Percentiles rank a stretch among this genome's conserved stretches.
phyloP scores from a whole-genome alignment of 2,888 invertebrate species.

The Mycalesis mineus region DNA sequence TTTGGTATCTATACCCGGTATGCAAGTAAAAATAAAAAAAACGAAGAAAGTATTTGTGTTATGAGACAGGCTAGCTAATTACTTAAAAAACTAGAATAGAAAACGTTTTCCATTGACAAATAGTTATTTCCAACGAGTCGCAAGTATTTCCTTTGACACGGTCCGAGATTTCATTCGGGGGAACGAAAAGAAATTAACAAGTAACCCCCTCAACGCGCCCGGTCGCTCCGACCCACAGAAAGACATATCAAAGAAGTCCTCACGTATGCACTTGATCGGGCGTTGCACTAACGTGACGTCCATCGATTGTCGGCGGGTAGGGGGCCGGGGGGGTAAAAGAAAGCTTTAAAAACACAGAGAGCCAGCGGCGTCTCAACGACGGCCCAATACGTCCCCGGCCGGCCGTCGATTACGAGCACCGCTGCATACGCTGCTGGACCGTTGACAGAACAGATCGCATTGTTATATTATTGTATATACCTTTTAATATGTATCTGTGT shows the following conservation, averaged over 20 bases:
- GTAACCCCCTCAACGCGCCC: neutral
- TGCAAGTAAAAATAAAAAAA: neutral
- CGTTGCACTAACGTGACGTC: slow-evolving; percentile 68
- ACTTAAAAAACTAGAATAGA: too few relatives aligned
- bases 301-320: slow-evolving; percentile 61
- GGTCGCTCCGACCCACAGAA: slow-evolving; percentile 12
- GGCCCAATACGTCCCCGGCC: slow-evolving; percentile 73
- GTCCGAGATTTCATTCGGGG: slow-evolving; percentile 4
- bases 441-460: slow-evolving; percentile 37
- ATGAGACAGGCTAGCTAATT: too few relatives aligned
- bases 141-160: neutral
- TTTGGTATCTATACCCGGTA: too few relatives aligned
- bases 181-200: slow-evolving; percentile 19
- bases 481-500: neutral
- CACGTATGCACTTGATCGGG: slow-evolving; percentile 73
- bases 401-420: slow-evolving; percentile 69
- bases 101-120: too few relatives aligned
- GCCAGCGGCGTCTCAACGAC: slow-evolving; percentile 69
- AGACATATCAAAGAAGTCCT: slow-evolving; percentile 66
- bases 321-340: slow-evolving; percentile 40
- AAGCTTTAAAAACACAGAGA: slow-evolving; percentile 52
- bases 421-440: slow-evolving; percentile 53
- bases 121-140: too few relatives aligned
- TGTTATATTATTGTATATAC: neutral
- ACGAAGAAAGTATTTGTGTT: too few relatives aligned